phyloP scores from a whole-genome alignment of 2,113 vertebrate genomes.

The Phyllostomus discolor region DNA sequence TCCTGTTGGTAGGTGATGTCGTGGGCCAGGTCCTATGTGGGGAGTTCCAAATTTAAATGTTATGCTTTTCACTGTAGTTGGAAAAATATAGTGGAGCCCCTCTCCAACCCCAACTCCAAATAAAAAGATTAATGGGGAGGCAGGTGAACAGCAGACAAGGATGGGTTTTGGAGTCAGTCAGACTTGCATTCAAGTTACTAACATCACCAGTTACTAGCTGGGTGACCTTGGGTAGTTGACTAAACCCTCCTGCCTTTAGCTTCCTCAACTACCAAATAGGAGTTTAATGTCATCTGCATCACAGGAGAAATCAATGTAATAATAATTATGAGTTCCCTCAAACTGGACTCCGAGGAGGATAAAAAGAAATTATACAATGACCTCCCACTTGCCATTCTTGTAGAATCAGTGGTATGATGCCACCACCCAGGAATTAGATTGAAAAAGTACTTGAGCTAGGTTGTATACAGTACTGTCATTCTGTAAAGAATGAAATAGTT shows the following conservation, averaged over 20 bases:
- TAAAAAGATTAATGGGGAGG: not conserved
- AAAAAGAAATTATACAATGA: not conserved
- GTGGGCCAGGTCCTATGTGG: not conserved
- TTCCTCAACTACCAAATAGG: not conserved
- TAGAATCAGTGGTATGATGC: not conserved
- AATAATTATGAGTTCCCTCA: not conserved
- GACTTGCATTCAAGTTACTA: not conserved
- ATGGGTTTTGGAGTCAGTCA: not conserved
- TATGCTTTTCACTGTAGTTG: constrained; percentile 41
- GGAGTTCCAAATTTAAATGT: constrained; percentile 4
- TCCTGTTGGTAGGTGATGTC: not conserved
- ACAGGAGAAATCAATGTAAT: not conserved
- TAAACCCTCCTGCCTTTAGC: not conserved
- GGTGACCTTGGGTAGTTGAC: not conserved
- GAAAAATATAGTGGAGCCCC: constrained; percentile 47
- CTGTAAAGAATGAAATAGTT: constrained; percentile 54
- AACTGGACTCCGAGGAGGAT: not conserved
- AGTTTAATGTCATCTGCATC: not conserved
- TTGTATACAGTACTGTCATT: constrained; percentile 60
- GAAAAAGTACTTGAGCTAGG: constrained; percentile 25
- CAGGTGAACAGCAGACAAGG: not conserved
- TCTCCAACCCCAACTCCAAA: not conserved
- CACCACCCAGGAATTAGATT: constrained; percentile 32
- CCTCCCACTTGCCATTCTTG: not conserved
- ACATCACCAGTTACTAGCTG: not conserved